phyloP scores from a whole-genome alignment of 2,888 invertebrate genomes.

The Dorcus parallelipipedus region DNA sequence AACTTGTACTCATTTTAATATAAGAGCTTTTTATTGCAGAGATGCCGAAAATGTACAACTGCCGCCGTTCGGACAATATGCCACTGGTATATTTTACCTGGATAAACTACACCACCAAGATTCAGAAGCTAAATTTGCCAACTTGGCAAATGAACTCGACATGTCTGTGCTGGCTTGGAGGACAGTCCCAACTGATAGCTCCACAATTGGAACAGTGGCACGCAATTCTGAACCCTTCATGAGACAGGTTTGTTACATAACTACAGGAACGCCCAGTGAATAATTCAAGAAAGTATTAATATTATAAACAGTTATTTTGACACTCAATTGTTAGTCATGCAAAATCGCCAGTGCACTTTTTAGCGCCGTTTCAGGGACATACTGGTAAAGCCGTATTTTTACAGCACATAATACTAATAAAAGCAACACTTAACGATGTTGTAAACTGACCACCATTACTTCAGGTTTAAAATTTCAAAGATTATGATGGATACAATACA shows the following conservation, averaged over 20 bases:
- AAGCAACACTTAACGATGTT: too few species aligned
- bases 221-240: constrained; percentile 93
- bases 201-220: constrained; percentile 87
- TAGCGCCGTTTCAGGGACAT: too few species aligned
- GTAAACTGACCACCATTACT: too few species aligned
- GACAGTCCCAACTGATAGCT: constrained; percentile 83
- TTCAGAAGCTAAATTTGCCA: constrained; percentile 77
- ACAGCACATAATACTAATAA: too few species aligned
- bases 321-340: too few species aligned
- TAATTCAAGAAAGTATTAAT: too few species aligned
- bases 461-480: too few species aligned
- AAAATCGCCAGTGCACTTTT: too few species aligned
- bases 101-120: constrained; percentile 78
- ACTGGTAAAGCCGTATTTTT: too few species aligned
- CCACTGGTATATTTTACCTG: constrained; percentile 94
- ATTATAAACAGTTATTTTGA: too few species aligned
- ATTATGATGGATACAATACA: too few species aligned
- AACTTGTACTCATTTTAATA: too few species aligned
- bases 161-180: constrained; percentile 91
- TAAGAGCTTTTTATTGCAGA: constrained; percentile 52
- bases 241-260: constrained; percentile 69
- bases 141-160: constrained; percentile 75
- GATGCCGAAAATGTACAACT: constrained; percentile 76
- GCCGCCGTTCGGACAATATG: constrained; percentile 87
- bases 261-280: background rate